These are phyloP conservation scores for Aphidius colemani DNA, from an alignment of 2,888 invertebrate species.

Conservation along the genomic window DNA sequence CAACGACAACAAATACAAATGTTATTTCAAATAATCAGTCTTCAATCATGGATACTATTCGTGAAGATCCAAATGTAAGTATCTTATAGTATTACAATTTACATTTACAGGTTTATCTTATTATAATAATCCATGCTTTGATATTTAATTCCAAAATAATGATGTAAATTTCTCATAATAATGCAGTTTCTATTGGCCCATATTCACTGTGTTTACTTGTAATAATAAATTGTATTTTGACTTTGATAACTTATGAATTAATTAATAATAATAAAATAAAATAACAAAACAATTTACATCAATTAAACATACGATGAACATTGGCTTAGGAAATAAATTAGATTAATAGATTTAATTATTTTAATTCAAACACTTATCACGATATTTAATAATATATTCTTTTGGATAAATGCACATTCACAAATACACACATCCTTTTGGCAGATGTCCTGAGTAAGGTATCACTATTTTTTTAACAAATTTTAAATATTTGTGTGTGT, in stretches of 20 bases:
- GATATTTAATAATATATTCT: slow-evolving; percentile 33
- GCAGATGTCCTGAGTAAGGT: slow-evolving; percentile 52
- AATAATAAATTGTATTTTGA: not conserved
- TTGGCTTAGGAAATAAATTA: not conserved
- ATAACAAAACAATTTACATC: too few species aligned
- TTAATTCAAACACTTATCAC: not conserved
- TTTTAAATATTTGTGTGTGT: too few species aligned
- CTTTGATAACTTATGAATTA: not conserved
- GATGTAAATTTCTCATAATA: not conserved
- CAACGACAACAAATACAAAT: slow-evolving; percentile 48
- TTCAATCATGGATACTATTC: slow-evolving; percentile 63
- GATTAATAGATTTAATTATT: not conserved
- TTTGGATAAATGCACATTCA: slow-evolving; percentile 42
- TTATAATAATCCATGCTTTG: too few species aligned
- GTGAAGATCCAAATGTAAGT: slow-evolving; percentile 85
- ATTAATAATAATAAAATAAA: slow-evolving; percentile 7
- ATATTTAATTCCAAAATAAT: not conserved
- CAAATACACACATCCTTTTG: slow-evolving; percentile 31
- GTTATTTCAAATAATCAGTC: slow-evolving; percentile 58
- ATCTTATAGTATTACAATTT: not conserved
- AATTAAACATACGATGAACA: slow-evolving; percentile 5
- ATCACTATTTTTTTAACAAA: slow-evolving; percentile 14
- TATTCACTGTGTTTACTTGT: not conserved
- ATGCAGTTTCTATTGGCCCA: not conserved
- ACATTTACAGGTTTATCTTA: too few species aligned